Evolutionary conservation across 2,888 invertebrate genomes (phyloP).

Genomic region (Tenthredo amoena): DNA sequence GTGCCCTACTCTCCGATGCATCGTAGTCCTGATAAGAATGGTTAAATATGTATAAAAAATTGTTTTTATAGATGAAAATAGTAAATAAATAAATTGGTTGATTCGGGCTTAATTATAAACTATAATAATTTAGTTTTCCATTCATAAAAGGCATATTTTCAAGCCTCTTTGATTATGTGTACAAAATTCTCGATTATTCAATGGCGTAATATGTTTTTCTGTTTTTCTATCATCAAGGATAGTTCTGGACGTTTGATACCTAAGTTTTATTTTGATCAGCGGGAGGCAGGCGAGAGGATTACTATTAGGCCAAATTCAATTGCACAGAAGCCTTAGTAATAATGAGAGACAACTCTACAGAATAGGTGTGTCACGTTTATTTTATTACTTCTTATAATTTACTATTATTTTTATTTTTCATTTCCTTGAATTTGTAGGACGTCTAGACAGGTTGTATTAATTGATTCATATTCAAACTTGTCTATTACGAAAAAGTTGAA

Average conservation of each 20-base stretch:
- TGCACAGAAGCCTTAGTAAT: not conserved
- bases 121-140: not conserved
- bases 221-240: not conserved
- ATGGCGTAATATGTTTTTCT: not conserved
- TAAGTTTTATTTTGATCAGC: slow-evolving; percentile 1
- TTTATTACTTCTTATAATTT: not conserved
- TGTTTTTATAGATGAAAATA: not conserved
- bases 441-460: too few relatives aligned
- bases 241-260: not conserved
- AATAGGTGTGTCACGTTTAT: not conserved
- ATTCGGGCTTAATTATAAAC: not conserved
- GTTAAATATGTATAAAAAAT: not conserved
- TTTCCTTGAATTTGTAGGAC: not conserved
- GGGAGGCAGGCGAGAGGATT: not conserved
- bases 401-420: not conserved
- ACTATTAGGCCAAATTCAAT: slow-evolving; percentile 21
- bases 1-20: slow-evolving; percentile 73
- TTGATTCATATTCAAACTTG: not conserved
- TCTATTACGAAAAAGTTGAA: not conserved
- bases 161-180: too few relatives aligned
- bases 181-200: too few relatives aligned
- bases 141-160: not conserved
- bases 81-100: not conserved
- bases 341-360: not conserved
- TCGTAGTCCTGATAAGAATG: slow-evolving; percentile 59